phyloP scores from a whole-genome alignment of 2,113 vertebrate species.

The Syrmaticus mikado region DNA sequence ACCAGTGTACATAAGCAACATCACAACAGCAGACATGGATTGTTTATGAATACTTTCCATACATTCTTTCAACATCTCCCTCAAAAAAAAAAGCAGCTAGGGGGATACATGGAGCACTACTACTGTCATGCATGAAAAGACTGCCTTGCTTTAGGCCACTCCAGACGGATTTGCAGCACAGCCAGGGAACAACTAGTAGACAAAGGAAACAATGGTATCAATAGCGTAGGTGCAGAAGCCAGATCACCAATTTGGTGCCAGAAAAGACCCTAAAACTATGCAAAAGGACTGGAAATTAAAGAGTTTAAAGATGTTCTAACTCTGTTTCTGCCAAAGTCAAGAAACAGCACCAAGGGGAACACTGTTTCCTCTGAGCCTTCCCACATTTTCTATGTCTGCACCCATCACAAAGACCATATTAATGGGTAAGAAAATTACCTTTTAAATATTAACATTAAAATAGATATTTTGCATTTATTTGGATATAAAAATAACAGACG shows the following conservation, averaged over 20 bases:
- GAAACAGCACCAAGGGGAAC: background rate
- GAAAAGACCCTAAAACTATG: background rate
- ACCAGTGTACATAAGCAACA: background rate
- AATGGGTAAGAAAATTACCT: background rate
- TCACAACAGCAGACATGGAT: background rate
- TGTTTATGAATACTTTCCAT: background rate
- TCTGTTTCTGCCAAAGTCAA: background rate
- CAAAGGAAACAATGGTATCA: accelerated
- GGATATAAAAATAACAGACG: background rate
- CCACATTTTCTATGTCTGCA: background rate
- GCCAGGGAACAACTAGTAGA: background rate
- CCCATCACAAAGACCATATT: background rate
- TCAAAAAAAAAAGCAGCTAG: accelerated
- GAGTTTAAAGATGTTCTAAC: background rate
- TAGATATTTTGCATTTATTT: background rate
- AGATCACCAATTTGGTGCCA: background rate
- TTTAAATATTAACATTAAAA: background rate
- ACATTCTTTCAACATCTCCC: accelerated
- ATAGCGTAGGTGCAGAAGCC: background rate
- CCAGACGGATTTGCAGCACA: background rate
- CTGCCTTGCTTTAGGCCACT: background rate
- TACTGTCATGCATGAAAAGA: background rate
- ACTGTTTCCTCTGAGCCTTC: background rate
- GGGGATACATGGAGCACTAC: background rate
- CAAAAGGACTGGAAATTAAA: background rate